These are phyloP conservation scores for Rhinogobio ventralis DNA, from an alignment of 2,797 vertebrate genomes.

Conservation along the genomic window DNA sequence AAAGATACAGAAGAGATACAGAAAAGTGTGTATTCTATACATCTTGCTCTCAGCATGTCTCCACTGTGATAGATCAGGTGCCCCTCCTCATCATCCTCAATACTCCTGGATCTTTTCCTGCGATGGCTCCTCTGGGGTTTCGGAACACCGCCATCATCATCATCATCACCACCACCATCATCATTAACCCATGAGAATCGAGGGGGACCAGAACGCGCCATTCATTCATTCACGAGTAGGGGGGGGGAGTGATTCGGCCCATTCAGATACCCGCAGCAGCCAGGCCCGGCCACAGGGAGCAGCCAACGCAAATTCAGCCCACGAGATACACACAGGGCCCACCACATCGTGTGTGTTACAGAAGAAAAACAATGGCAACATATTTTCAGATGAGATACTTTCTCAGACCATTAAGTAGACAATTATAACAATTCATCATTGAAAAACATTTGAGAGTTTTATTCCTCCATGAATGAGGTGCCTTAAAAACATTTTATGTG, in stretches of 20 bases:
- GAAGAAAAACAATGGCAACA: constrained; percentile 86
- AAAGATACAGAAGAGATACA: constrained; percentile 69
- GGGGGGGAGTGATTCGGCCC: constrained; percentile 89
- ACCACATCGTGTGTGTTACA: constrained; percentile 87
- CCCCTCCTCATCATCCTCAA: constrained; percentile 99
- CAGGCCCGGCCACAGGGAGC: constrained; percentile 85
- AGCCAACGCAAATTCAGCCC: constrained; percentile 98
- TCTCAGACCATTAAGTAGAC: constrained; percentile 77
- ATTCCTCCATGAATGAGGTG: constrained; percentile 12
- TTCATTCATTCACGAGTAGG: constrained; percentile 86
- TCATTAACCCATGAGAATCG: constrained; percentile 89
- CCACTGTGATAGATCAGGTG: constrained; percentile 98
- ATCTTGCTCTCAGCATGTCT: constrained; percentile 97
- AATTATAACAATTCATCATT: constrained; percentile 77
- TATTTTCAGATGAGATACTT: constrained; percentile 94
- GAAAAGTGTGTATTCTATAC: constrained; percentile 93
- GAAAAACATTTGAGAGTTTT: constrained; percentile 55
- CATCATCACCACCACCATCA: constrained; percentile 86
- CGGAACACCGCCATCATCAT: constrained; percentile 85
- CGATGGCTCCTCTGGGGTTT: constrained; percentile 90
- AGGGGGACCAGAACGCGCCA: constrained; percentile 87
- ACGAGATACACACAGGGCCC: constrained; percentile 91
- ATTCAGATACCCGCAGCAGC: constrained; percentile 92
- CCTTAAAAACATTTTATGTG: constrained; percentile 29
- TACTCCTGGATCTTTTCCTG: constrained; percentile 93